A percentile compares a stretch with the other conserved stretches of the same genome.
Evolutionary conservation across 2,797 vertebrate species (phyloP).

Genomic region (Alectoris magna): DNA sequence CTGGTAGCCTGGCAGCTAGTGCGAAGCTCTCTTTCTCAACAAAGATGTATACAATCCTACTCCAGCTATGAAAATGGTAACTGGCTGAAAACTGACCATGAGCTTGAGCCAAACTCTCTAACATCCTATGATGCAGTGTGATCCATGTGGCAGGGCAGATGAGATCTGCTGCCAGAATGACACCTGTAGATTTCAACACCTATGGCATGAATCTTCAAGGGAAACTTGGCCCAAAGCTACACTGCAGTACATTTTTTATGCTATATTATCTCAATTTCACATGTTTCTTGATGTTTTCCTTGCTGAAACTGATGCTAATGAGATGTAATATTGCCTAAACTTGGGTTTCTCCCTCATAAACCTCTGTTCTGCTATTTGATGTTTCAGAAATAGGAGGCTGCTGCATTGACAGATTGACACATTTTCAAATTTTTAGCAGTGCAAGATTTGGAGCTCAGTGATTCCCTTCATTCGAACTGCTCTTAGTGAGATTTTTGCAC

Average conservation of each 20-base stretch:
- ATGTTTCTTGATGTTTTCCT: neutral
- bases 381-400: neutral
- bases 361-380: neutral
- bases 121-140: neutral
- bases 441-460: neutral
- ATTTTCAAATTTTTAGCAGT: neutral
- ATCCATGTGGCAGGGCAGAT: neutral
- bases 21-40: slow-evolving; percentile 19
- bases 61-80: neutral
- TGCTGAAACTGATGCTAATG: neutral
- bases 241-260: neutral
- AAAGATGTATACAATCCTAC: neutral
- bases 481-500: neutral
- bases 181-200: neutral
- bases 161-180: neutral
- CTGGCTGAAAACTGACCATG: neutral
- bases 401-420: neutral
- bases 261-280: neutral
- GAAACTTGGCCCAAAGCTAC: neutral
- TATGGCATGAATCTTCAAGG: neutral
- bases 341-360: neutral
- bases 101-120: slow-evolving; percentile 1
- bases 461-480: neutral
- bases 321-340: neutral
- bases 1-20: slow-evolving; percentile 21